Base-by-base conservation (phyloP, 2,113 vertebrate genomes). In the Pterocles gutturalis region DNA sequence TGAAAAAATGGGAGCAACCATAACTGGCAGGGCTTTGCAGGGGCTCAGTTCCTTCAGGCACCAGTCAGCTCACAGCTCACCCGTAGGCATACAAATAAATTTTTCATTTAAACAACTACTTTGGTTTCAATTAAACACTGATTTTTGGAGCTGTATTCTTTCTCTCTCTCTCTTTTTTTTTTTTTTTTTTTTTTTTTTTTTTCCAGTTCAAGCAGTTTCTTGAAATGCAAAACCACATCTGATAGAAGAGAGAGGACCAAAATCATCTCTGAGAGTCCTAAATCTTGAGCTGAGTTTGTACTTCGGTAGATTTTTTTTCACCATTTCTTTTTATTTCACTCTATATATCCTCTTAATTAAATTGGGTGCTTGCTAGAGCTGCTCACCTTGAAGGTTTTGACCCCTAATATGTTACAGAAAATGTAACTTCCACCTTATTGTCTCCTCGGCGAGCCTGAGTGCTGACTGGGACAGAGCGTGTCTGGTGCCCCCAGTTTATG, bases 401-500 rank as follows among this genome's bases (percentile, higher is more conserved):
- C 17, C 72, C 9, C 26, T 65, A 65, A 36, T 76, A 41, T n/a
- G 20, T 83, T 66, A 70, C 14, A 88, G 54, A 48, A 93, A 88
- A 70, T 70, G 41, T 38, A 66, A 45, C 46, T 83, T 95, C 51
- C 2, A 3, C 34, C 54, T 65, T 69, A 76, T 33, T 87, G 86
- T 61, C 28, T 62, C 49, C 49, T 85, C 49, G 46, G 46, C 2
- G 5, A 83, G 45, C 38, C 33, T 48, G 17, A 65, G 13, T n/a
- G 49, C 67, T 77, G 82, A 34, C 62, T 33, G 34, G 31, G 48
- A 76, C 11, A 69, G 8, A 36, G 9, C 0, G 7, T 0, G 0
- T 34, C 46, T 3, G 8, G 58, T 46, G 60, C 38, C 38, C 43
- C 2, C 0, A 0, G 12, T 73, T 87, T 73, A 46, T 1, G 1